These are phyloP conservation scores for Cyclura pinguis DNA, from an alignment of 2,797 vertebrate genomes.

Conservation along the genomic window DNA sequence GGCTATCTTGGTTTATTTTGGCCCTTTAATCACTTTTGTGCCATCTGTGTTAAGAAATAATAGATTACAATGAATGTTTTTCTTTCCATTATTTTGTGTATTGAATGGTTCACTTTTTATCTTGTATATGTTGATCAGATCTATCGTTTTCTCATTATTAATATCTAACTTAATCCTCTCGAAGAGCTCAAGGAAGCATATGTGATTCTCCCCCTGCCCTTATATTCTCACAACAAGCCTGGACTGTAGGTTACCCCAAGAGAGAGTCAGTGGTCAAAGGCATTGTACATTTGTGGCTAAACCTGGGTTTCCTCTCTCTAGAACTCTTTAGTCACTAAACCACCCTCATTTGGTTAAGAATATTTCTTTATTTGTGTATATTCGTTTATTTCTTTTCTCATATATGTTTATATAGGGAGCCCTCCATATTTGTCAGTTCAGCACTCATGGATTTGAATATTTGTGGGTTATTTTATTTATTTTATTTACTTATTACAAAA, in stretches of 20 bases:
- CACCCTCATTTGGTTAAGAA: too few species aligned
- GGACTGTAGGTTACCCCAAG: not conserved
- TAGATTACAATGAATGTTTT: not conserved
- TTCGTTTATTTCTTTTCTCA: too few species aligned
- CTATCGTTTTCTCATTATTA: not conserved
- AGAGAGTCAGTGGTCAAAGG: not conserved
- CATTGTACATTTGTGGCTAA: too few species aligned
- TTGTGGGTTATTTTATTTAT: too few species aligned
- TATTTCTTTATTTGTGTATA: too few species aligned
- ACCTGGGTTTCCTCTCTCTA: too few species aligned
- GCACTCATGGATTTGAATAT: too few species aligned
- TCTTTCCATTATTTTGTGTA: not conserved
- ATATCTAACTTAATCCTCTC: not conserved
- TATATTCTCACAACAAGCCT: not conserved
- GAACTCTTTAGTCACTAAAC: too few species aligned
- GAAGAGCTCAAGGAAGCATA: not conserved
- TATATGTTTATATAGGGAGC: too few species aligned
- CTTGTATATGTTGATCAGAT: not conserved
- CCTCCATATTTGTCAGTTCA: too few species aligned
- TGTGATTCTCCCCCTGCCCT: not conserved
- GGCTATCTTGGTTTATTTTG: not conserved
- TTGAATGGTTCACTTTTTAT: not conserved
- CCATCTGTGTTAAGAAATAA: not conserved
- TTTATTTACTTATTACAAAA: too few species aligned
- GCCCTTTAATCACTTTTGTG: slow-evolving; percentile 9